Evolutionary conservation across 2,113 vertebrate genomes (phyloP).

Genomic region (Aplodontia rufa): DNA sequence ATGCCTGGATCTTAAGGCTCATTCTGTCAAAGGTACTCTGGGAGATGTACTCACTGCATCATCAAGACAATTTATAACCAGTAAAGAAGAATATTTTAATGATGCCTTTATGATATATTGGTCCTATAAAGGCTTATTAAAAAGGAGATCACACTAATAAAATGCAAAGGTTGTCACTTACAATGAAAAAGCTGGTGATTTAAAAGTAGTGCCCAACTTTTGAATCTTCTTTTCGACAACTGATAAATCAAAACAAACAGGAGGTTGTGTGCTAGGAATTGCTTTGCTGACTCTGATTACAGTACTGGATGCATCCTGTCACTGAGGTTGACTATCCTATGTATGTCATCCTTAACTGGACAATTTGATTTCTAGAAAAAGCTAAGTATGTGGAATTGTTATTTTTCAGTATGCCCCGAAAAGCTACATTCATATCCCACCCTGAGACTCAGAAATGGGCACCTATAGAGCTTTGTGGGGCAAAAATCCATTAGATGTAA

Average conservation of each 20-base stretch:
- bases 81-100: constrained; percentile 72
- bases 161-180: constrained; percentile 81
- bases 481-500: background rate
- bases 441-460: background rate
- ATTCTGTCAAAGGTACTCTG: constrained; percentile 43
- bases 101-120: constrained; percentile 74
- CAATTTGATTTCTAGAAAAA: background rate
- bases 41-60: constrained; percentile 57
- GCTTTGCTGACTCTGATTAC: constrained; percentile 6
- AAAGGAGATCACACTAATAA: constrained; percentile 79
- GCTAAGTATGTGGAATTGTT: background rate
- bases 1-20: constrained; percentile 47
- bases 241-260: constrained; percentile 80
- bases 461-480: background rate
- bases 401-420: background rate
- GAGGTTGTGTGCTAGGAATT: constrained; percentile 47
- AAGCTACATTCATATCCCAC: background rate
- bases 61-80: constrained; percentile 76
- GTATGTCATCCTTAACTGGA: background rate
- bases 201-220: constrained; percentile 77
- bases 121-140: constrained; percentile 78
- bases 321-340: background rate
- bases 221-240: constrained; percentile 74
- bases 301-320: background rate
- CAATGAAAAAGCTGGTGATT: constrained; percentile 81